Evolutionary conservation across 2,113 vertebrate species (phyloP), one percentile per base, ranked within the genome.

Genomic region (Coregonus clupeaformis): DNA sequence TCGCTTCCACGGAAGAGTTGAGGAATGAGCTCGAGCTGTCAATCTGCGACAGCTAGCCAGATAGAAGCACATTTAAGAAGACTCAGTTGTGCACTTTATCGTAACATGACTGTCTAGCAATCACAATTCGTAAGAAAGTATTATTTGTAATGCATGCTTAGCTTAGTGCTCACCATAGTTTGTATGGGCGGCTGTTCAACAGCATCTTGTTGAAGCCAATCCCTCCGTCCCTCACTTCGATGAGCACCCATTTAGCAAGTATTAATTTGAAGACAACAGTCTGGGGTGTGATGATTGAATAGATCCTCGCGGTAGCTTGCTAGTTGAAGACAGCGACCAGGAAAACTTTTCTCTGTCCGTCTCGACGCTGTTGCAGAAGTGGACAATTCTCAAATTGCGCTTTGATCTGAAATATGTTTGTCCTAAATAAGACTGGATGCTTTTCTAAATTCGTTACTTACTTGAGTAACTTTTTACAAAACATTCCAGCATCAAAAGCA

Each of bases 181-280:
- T 87, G 88, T 0, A 90, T 80, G n/a, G 57, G 57, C 13, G 77
- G 81, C 64, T 88, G 86, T 55, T 87, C 87, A 0, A 63, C 71
- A 1, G 78, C 84, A 69, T 92, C 90, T 70, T 89, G 90, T 29
- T 89, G 82, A 36, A 86, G 79, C 90, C 92, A 91, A 42, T 93
- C 92, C 68, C 86, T 84, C 55, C 89, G 87, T 64, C 90, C 92
- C 14, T 93, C 93, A 16, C 84, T 86, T 24, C 92, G 89, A 30
- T 93, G 92, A 2, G 92, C 91, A 47, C 92, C 93, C 93, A 94
- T 94, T 6, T 1, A 36, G 59, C 62, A 14, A 42, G 18, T 42
- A 36, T 30, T 42, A 42, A 42, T 11, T 42, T 42, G 36, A 42
- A 42, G 36, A 42, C 7, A 36, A 36, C 14, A 20, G 18, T 4